Evolutionary conservation across 2,113 vertebrate genomes (phyloP).

Genomic region (Lampris incognitus): DNA sequence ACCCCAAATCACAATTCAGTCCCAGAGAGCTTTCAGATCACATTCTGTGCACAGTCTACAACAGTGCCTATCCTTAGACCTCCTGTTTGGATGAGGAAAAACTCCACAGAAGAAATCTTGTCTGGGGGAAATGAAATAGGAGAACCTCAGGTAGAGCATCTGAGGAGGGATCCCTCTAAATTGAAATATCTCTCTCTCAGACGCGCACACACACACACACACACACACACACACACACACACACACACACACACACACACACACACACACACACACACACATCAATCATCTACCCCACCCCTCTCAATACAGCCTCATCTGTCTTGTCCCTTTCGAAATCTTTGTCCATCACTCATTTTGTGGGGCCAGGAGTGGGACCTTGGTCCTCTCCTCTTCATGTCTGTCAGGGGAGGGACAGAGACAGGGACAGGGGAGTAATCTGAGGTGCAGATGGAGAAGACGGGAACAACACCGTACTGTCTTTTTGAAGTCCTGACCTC

Average conservation of each 20-base stretch:
- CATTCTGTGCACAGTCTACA: too few species aligned
- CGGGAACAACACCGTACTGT: slow-evolving; percentile 50
- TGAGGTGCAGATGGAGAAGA: slow-evolving; percentile 42
- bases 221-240: too few species aligned
- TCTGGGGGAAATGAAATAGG: too few species aligned
- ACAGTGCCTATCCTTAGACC: too few species aligned
- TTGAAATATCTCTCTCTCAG: too few species aligned
- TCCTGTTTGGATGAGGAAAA: too few species aligned
- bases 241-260: background rate
- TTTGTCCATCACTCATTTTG: slow-evolving; percentile 44
- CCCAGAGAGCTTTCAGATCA: too few species aligned
- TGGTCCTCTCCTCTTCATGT: slow-evolving; percentile 32
- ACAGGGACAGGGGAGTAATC: slow-evolving; percentile 3
- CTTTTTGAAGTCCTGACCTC: slow-evolving; percentile 49
- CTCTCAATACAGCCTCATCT: background rate
- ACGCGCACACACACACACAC: background rate
- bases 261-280: background rate
- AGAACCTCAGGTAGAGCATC: too few species aligned
- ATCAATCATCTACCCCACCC: background rate
- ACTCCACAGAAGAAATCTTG: too few species aligned
- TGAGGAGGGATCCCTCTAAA: too few species aligned
- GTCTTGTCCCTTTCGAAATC: slow-evolving; percentile 19
- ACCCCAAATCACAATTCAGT: too few species aligned
- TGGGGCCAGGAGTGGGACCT: slow-evolving; percentile 26
- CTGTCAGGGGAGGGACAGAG: slow-evolving; percentile 19